Evolutionary conservation across 2,797 vertebrate species (phyloP).

Genomic region (Semaprochilodus insignis): DNA sequence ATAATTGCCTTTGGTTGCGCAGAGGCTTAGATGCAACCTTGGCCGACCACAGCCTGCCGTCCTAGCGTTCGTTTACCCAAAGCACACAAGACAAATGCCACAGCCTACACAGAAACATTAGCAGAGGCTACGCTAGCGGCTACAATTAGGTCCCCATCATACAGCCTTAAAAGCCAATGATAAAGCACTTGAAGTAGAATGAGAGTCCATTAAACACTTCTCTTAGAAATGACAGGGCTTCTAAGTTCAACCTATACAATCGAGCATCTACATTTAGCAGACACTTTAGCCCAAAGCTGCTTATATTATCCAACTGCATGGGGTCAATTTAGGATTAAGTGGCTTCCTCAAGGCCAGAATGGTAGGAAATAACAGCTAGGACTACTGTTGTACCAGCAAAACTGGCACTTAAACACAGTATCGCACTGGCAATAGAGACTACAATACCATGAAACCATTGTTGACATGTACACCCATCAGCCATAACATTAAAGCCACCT

Average conservation of each 20-base stretch:
- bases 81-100: slow-evolving; percentile 18
- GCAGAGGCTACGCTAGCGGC: neutral
- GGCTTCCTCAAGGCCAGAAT: slow-evolving; percentile 1
- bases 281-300: neutral
- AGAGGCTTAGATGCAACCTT: neutral
- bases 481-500: too few species aligned
- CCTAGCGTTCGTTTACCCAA: neutral
- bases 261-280: neutral
- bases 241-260: neutral
- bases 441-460: too few species aligned
- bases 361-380: neutral
- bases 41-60: neutral
- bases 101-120: slow-evolving; percentile 10
- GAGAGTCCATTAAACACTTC: slow-evolving; percentile 25
- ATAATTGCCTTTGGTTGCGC: neutral
- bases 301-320: neutral
- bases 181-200: slow-evolving; percentile 7
- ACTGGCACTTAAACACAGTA: too few species aligned
- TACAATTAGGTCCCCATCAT: neutral
- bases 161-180: slow-evolving; percentile 5
- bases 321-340: slow-evolving; percentile 3
- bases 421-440: too few species aligned
- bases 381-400: too few species aligned
- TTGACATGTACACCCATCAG: too few species aligned
- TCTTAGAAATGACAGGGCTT: slow-evolving; percentile 3